Percentiles rank a stretch among this genome's conserved stretches.
Conservation (phyloP, 2,888 invertebrate genomes). For the Cerceris ruficornis region DNA sequence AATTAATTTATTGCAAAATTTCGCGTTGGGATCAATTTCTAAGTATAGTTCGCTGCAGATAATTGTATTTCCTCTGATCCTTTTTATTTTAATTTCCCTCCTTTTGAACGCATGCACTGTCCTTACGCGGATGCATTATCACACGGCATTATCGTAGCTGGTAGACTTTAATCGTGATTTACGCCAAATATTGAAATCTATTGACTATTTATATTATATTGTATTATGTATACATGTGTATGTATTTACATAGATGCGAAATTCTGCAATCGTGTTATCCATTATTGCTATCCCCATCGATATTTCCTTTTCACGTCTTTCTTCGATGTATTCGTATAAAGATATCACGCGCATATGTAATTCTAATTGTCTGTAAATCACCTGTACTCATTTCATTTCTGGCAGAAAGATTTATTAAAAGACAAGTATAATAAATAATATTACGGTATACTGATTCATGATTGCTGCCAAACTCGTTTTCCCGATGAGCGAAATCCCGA, state of each 20-base stretch:
- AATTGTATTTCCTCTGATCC: constrained; percentile 5
- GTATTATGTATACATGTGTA: constrained; percentile 58
- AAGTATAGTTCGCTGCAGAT: background rate
- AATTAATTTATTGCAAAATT: constrained; percentile 30
- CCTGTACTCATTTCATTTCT: constrained; percentile 47
- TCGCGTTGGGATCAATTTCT: constrained; percentile 32
- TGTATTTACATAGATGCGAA: constrained; percentile 50
- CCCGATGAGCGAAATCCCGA: no score
- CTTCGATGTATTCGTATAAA: constrained; percentile 29
- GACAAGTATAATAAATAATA: constrained; percentile 36
- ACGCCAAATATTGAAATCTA: constrained; percentile 75
- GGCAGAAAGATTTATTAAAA: constrained; percentile 52
- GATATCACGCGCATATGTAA: constrained; percentile 14
- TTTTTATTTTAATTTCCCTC: constrained; percentile 21
- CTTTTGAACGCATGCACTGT: constrained; percentile 50
- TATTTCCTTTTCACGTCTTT: constrained; percentile 28
- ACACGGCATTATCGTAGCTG: constrained; percentile 55
- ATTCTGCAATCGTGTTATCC: constrained; percentile 29
- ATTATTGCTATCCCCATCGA: constrained; percentile 17
- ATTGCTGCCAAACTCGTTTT: constrained; percentile 8
- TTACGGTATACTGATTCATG: constrained; percentile 19
- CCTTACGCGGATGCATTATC: constrained; percentile 33
- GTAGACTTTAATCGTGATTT: constrained; percentile 74
- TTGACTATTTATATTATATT: constrained; percentile 70
- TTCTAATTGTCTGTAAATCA: constrained; percentile 38